Conservation (phyloP, 2,888 invertebrate genomes). For the Pilophorus perplexus region DNA sequence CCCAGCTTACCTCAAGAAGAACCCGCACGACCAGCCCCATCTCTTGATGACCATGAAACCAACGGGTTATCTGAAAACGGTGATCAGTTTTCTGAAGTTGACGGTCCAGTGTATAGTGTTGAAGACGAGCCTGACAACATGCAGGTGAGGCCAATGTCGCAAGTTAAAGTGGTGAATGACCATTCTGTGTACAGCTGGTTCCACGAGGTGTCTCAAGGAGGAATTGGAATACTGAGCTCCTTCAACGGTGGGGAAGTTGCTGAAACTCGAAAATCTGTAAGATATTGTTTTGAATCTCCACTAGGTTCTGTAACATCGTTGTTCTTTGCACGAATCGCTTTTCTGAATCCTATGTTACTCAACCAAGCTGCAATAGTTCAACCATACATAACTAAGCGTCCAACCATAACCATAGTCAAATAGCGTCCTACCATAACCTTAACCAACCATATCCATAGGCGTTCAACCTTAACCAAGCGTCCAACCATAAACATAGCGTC, state of each 20-base stretch:
- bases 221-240: conserved; percentile 5
- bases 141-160: neutral
- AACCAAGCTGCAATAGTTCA: too few relatives aligned
- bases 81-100: neutral
- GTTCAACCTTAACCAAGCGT: too few relatives aligned
- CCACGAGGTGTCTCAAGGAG: conserved; percentile 7
- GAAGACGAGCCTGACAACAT: neutral
- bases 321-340: too few relatives aligned
- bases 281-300: too few relatives aligned
- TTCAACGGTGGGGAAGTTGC: neutral
- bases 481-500: too few relatives aligned
- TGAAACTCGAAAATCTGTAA: too few relatives aligned
- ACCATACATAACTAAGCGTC: too few relatives aligned
- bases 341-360: too few relatives aligned
- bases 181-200: conserved; percentile 23
- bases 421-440: neutral
- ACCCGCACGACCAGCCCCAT: neutral
- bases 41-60: neutral
- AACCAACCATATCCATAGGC: too few relatives aligned
- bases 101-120: neutral
- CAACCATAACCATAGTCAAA: neutral
- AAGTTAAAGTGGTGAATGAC: conserved; percentile 11
- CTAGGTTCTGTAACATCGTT: too few relatives aligned
- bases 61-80: neutral
- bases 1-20: neutral